A percentile compares a stretch with the other conserved stretches of the same genome.
Evolutionary conservation across 1,140 invertebrate species (phyloP).

Genomic region (Coptotermes formosanus): DNA sequence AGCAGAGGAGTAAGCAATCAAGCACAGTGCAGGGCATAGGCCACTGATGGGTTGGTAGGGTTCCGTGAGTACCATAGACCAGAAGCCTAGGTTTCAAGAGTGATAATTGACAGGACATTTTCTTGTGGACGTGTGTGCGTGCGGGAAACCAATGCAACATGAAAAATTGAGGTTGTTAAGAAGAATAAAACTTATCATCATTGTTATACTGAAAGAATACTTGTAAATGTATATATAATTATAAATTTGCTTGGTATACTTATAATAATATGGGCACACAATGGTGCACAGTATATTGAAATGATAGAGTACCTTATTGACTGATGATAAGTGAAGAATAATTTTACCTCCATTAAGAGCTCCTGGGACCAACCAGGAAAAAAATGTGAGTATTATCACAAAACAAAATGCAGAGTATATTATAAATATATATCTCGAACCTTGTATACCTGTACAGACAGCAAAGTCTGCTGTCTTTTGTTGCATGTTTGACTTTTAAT

Average conservation of each 20-base stretch:
- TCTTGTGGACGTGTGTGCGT: neutral
- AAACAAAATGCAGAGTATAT: slow-evolving; percentile 5
- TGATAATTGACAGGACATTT: neutral
- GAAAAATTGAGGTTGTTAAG: neutral
- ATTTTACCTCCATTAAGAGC: neutral
- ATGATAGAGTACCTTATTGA: slow-evolving; percentile 19
- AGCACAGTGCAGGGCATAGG: neutral
- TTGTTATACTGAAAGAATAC: slow-evolving; percentile 28
- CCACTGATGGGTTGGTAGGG: neutral
- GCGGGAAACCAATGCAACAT: neutral
- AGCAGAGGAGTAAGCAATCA: neutral
- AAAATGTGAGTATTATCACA: slow-evolving; percentile 21
- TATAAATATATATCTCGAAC: slow-evolving; percentile 12
- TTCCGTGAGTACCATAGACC: neutral
- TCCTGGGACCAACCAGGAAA: neutral
- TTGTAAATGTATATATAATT: slow-evolving; percentile 26
- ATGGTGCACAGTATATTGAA: slow-evolving; percentile 7
- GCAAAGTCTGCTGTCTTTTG: slow-evolving; percentile 31
- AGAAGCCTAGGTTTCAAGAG: slow-evolving; percentile 12
- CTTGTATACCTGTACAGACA: slow-evolving; percentile 35
- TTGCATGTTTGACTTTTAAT: slow-evolving; percentile 34
- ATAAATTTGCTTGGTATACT: slow-evolving; percentile 29
- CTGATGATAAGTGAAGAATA: neutral
- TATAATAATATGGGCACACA: slow-evolving; percentile 23
- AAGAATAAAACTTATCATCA: slow-evolving; percentile 12